Percentiles rank a stretch among this genome's conserved stretches.
Evolutionary conservation across 2,113 vertebrate genomes (phyloP).

Genomic region (Myiopsitta monachus): DNA sequence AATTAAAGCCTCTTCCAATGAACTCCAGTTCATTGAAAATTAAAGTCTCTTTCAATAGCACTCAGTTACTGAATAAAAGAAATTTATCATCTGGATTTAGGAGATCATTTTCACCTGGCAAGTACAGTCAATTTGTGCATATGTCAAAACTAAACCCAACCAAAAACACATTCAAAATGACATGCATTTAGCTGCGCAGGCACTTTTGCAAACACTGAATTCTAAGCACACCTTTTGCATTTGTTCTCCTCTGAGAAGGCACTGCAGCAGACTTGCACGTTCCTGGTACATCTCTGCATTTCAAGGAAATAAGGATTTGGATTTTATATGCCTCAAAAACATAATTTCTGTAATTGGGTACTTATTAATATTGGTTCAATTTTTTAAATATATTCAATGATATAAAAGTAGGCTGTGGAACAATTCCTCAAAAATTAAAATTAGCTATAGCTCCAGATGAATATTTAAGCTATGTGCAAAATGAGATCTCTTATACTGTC

Average conservation of each 20-base stretch:
- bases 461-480: neutral
- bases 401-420: neutral
- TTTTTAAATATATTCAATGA: neutral
- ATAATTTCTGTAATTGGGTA: neutral
- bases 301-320: neutral
- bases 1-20: neutral
- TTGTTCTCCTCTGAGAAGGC: neutral
- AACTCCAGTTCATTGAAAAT: neutral
- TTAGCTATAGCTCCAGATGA: neutral
- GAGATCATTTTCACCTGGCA: neutral
- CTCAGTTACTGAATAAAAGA: neutral
- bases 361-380: neutral
- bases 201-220: neutral
- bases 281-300: neutral
- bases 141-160: neutral
- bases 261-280: neutral
- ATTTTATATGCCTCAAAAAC: neutral
- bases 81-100: neutral
- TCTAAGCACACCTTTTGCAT: neutral
- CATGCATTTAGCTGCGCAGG: neutral
- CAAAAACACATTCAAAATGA: neutral
- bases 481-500: fast-evolving
- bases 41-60: neutral
- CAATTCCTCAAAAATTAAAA: neutral
- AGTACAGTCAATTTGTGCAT: neutral